Conservation (phyloP, 2,888 invertebrate genomes). For the Meta bourneti region DNA sequence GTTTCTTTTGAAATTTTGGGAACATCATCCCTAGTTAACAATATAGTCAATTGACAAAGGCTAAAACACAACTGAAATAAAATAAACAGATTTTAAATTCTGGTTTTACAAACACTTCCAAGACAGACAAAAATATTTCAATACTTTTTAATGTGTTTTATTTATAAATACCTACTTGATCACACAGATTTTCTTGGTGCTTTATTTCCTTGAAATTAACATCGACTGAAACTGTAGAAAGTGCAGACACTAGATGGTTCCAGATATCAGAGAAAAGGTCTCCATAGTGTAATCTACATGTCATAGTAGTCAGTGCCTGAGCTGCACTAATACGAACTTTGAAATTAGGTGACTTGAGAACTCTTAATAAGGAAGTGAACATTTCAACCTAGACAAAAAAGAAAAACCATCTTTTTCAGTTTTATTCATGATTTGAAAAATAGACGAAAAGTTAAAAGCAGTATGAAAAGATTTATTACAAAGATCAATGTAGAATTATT, state of each 20-base stretch:
- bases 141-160: not conserved
- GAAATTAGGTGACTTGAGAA: conserved; percentile 86
- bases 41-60: conserved; percentile 86
- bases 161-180: conserved; percentile 83
- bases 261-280: conserved; percentile 85
- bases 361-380: conserved; percentile 84
- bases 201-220: conserved; percentile 91
- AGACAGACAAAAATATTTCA: not conserved
- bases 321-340: conserved; percentile 95
- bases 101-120: not conserved
- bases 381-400: conserved; percentile 83
- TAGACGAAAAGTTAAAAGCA: too few relatives aligned
- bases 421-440: not conserved
- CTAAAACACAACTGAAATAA: conserved; percentile 84
- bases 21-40: conserved; percentile 85
- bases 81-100: conserved; percentile 20
- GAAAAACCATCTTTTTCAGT: not conserved
- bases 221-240: conserved; percentile 89
- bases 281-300: conserved; percentile 86
- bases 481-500: not conserved
- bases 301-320: conserved; percentile 85
- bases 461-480: not conserved
- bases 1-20: conserved; percentile 83
- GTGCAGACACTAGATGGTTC: conserved; percentile 87
- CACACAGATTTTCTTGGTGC: conserved; percentile 91